Percentiles rank a stretch among this genome's conserved stretches.
These are phyloP conservation scores for Papilio dardanus DNA, from an alignment of 1,140 invertebrate species.

Conservation along the genomic window DNA sequence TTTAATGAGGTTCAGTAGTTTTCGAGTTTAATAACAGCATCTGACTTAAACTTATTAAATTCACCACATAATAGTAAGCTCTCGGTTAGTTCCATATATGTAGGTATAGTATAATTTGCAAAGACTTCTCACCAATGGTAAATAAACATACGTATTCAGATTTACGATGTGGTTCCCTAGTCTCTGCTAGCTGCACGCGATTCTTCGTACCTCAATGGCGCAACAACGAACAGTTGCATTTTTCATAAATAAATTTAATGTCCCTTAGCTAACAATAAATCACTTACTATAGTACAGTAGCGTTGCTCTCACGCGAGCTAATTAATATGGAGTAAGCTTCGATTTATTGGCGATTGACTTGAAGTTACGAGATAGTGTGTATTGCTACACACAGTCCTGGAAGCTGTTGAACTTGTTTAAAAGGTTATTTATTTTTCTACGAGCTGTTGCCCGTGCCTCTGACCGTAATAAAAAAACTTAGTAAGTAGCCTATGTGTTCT, in stretches of 20 bases:
- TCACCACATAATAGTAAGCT: neutral
- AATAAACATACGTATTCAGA: slow-evolving; percentile 7
- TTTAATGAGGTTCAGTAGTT: too few species aligned
- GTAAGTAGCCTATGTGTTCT: too few species aligned
- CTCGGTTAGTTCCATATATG: neutral
- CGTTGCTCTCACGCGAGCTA: slow-evolving; percentile 71
- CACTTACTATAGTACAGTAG: slow-evolving; percentile 63
- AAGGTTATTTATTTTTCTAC: neutral
- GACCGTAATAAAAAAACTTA: too few species aligned
- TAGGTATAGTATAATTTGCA: neutral
- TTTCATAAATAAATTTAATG: slow-evolving; percentile 78
- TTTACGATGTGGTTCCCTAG: slow-evolving; percentile 32
- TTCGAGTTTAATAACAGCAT: too few species aligned
- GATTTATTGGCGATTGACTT: slow-evolving; percentile 71
- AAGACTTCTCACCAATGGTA: neutral
- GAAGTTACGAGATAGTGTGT: slow-evolving; percentile 63
- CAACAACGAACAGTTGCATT: slow-evolving; percentile 59
- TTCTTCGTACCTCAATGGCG: slow-evolving; percentile 43
- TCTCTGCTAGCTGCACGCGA: slow-evolving; percentile 41
- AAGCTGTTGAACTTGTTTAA: neutral
- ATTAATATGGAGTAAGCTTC: slow-evolving; percentile 78
- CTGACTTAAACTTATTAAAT: too few species aligned
- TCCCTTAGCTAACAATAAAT: slow-evolving; percentile 63
- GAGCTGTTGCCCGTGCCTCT: too few species aligned
- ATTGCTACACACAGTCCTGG: slow-evolving; percentile 39